phyloP scores from a whole-genome alignment of 2,113 vertebrate species.

The Heteronetta atricapilla region DNA sequence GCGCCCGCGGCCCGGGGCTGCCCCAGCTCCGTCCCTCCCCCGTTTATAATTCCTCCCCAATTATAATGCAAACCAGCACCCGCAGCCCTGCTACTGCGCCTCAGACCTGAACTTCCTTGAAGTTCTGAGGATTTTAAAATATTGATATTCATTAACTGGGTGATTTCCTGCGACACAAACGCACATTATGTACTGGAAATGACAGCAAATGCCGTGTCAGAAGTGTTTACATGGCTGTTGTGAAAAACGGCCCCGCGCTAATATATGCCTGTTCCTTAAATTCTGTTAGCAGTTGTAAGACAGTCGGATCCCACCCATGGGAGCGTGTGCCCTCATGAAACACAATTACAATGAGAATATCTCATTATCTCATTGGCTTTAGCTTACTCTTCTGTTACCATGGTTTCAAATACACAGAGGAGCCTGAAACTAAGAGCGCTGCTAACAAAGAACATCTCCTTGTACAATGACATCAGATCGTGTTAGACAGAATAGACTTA shows the following conservation, averaged over 20 bases:
- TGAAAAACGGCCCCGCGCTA: slow-evolving; percentile 65
- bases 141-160: slow-evolving; percentile 55
- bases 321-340: slow-evolving; percentile 84
- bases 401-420: slow-evolving; percentile 90
- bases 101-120: slow-evolving; percentile 79
- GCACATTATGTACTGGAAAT: slow-evolving; percentile 19
- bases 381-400: slow-evolving; percentile 89
- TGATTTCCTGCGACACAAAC: slow-evolving; percentile 32
- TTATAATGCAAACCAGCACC: slow-evolving; percentile 80
- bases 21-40: not conserved
- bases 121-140: slow-evolving; percentile 76
- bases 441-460: slow-evolving; percentile 89
- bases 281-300: slow-evolving; percentile 83
- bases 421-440: slow-evolving; percentile 80
- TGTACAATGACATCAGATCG: slow-evolving; percentile 88
- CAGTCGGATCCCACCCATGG: slow-evolving; percentile 83
- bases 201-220: slow-evolving; percentile 46
- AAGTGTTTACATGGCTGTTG: slow-evolving; percentile 72
- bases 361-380: slow-evolving; percentile 91
- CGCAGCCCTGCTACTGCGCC: slow-evolving; percentile 70
- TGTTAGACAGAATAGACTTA: slow-evolving; percentile 83
- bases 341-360: slow-evolving; percentile 89
- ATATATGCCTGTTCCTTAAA: slow-evolving; percentile 78
- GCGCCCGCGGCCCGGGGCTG: not conserved
- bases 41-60: not conserved